Base-by-base conservation (phyloP, 2,888 invertebrate genomes). In the Dicycla oo region DNA sequence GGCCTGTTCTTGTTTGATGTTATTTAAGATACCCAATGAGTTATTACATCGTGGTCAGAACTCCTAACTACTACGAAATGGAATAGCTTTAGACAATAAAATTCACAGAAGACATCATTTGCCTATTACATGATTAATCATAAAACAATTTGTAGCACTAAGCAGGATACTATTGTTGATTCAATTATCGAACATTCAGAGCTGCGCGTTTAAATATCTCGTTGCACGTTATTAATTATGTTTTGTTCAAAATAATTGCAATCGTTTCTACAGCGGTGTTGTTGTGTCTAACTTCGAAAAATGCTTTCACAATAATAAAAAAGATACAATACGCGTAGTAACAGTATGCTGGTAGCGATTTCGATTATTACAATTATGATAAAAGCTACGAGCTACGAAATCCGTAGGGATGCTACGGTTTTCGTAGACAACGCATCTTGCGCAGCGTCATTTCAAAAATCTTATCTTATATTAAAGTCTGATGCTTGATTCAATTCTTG, bases 331-430 rank as follows among this genome's bases (percentile, higher is more conserved):
- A 47, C 49, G 40, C 20, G 10, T 10, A 26, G 20, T 18, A 45
- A 43, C 4, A n/a, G 20, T 54, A 20, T 23, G 23, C 23, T 30
- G 20, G 7, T 13, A 26, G 26, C 15, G 3, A 20, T 43, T 51
- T 43, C 11, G 26, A 60, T 60, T 0, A 51, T 34, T 60, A 38
- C n/a, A 18, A 30, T 61, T 45, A 30, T 53, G 5, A 18, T 18
- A 51, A 38, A 20, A 53, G 68, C 64, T 65, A 54, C 65, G 61
- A 34, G 74, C 63, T 64, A 72, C 78, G 67, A 73, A 47, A 13
- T n/a, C 7, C 51, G 43, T 63, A 64, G 60, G n/a, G 3, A 40
- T n/a, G 66, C 73, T 78, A 68, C 61, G 43, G 58, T 23, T 45
- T 57, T 66, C 53, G 78, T 62, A 73, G 68, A 51, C 40, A 30